Conservation (phyloP, 2,113 vertebrate genomes). For the Leuciscus idus region DNA sequence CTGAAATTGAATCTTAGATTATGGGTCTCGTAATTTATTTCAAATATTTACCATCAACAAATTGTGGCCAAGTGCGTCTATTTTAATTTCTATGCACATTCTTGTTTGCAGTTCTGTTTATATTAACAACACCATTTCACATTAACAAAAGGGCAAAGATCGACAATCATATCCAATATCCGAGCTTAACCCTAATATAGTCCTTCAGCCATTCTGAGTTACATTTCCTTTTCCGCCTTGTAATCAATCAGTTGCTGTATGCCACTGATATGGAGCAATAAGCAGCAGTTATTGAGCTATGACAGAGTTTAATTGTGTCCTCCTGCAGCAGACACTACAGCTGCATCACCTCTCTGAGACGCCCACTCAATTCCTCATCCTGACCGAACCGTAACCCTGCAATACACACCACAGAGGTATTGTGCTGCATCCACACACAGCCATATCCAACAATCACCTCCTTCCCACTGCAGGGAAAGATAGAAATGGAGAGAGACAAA, state of each 20-base stretch:
- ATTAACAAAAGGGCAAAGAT: slow-evolving; percentile 7
- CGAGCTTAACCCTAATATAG: background rate
- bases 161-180: background rate
- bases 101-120: background rate
- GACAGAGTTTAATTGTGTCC: slow-evolving; percentile 19
- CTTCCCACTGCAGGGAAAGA: slow-evolving; percentile 7
- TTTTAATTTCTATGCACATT: slow-evolving; percentile 11
- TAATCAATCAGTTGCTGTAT: background rate
- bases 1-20: slow-evolving; percentile 20
- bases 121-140: background rate
- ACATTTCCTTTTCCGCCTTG: background rate
- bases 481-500: slow-evolving; percentile 11
- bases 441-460: background rate
- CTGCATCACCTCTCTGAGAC: slow-evolving; percentile 19
- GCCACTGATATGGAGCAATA: slow-evolving; percentile 11
- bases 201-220: background rate
- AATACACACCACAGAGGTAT: slow-evolving; percentile 18
- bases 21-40: background rate
- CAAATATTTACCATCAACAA: background rate
- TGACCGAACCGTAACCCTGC: slow-evolving; percentile 23
- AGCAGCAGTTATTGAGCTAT: background rate
- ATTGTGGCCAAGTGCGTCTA: background rate
- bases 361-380: slow-evolving; percentile 14
- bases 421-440: background rate
- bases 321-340: slow-evolving; percentile 22